A percentile compares a stretch with the other conserved stretches of the same genome.
phyloP scores from a whole-genome alignment of 2,797 vertebrate genomes.

The Falco peregrinus region DNA sequence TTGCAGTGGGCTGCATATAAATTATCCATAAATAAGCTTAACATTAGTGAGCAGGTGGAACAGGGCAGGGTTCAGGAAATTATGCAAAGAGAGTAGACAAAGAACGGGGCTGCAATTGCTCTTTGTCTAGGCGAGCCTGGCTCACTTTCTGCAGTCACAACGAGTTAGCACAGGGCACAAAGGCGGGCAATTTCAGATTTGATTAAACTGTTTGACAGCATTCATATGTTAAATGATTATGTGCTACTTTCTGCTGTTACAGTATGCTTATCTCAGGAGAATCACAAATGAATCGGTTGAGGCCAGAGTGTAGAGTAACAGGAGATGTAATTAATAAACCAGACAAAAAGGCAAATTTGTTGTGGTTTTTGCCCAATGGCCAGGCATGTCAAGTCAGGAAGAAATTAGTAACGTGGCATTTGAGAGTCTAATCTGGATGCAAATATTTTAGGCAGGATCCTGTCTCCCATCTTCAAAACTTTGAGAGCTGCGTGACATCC shows the following conservation, averaged over 20 bases:
- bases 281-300: neutral
- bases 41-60: conserved; percentile 50
- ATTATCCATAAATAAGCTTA: conserved; percentile 42
- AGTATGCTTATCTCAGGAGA: neutral
- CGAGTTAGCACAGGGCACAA: neutral
- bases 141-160: conserved; percentile 33
- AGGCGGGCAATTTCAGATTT: neutral
- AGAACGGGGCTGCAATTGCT: neutral
- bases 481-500: neutral
- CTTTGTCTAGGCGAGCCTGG: neutral
- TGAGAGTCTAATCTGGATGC: neutral
- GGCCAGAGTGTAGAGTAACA: neutral
- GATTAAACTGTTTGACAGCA: conserved; percentile 25
- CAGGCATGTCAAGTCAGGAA: neutral
- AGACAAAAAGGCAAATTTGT: neutral
- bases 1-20: neutral
- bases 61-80: conserved; percentile 49
- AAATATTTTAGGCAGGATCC: neutral
- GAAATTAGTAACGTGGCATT: neutral
- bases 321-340: neutral
- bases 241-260: neutral
- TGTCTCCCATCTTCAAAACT: neutral
- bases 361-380: neutral
- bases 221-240: conserved; percentile 49
- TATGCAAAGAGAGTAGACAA: conserved; percentile 29